These are phyloP conservation scores for Pseudocheirus occidentalis DNA, from an alignment of 2,797 vertebrate genomes.

Conservation along the genomic window DNA sequence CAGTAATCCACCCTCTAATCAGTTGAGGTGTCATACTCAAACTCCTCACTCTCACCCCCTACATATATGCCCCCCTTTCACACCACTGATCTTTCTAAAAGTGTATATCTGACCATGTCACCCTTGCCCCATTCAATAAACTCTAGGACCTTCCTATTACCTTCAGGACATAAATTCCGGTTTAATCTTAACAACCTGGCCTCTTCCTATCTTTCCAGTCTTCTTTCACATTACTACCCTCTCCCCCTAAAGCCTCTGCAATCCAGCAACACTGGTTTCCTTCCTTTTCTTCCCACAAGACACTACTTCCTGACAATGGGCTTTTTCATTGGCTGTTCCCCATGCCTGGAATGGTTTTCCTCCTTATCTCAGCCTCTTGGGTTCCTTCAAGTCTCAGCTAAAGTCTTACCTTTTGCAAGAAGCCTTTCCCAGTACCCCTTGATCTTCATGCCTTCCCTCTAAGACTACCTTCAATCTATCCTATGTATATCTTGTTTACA, in stretches of 20 bases:
- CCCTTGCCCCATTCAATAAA: not conserved
- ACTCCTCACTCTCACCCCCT: not conserved
- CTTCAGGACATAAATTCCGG: not conserved
- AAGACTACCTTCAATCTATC: not conserved
- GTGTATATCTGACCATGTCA: not conserved
- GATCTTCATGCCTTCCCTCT: not conserved
- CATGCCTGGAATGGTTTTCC: not conserved
- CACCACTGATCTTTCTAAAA: not conserved
- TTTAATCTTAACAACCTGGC: not conserved
- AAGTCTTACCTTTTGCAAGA: not conserved
- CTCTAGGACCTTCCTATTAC: not conserved
- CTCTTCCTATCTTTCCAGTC: not conserved
- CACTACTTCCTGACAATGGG: not conserved
- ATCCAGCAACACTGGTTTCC: not conserved
- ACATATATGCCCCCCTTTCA: not conserved
- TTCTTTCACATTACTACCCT: not conserved
- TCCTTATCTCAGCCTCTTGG: not conserved
- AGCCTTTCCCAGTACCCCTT: not conserved
- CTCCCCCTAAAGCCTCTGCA: not conserved
- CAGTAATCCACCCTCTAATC: not conserved
- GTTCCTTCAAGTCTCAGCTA: not conserved
- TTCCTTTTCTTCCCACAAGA: not conserved
- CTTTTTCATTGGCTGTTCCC: not conserved
- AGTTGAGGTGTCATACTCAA: not conserved
- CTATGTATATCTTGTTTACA: not conserved